These are phyloP conservation scores for Ceratina japonica DNA, from an alignment of 1,140 invertebrate genomes.

Conservation along the genomic window DNA sequence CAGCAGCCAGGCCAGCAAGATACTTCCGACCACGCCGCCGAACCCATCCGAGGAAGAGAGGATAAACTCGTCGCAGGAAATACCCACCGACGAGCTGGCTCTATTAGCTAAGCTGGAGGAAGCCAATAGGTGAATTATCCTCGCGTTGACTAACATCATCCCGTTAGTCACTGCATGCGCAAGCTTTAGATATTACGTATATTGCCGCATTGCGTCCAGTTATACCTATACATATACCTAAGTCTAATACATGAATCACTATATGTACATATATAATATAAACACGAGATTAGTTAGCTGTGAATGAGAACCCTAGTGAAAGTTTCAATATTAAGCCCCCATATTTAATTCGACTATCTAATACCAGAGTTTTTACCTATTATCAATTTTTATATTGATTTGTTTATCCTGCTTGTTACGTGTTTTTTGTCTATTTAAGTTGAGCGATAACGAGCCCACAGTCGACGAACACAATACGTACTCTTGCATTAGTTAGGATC, in stretches of 20 bases:
- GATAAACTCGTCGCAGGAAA: slow-evolving; percentile 61
- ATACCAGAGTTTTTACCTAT: neutral
- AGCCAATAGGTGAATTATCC: slow-evolving; percentile 86
- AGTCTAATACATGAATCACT: neutral
- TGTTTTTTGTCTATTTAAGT: neutral
- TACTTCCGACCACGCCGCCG: slow-evolving; percentile 46
- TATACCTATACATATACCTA: neutral
- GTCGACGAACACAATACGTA: neutral
- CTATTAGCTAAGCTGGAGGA: slow-evolving; percentile 95
- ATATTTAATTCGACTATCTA: neutral
- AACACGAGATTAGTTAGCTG: neutral
- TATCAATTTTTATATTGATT: neutral
- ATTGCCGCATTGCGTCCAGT: neutral
- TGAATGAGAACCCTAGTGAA: neutral
- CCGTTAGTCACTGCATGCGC: slow-evolving; percentile 19
- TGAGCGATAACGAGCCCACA: neutral
- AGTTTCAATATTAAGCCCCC: neutral
- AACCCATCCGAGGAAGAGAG: slow-evolving; percentile 46
- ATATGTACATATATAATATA: too few relatives aligned
- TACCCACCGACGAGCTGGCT: slow-evolving; percentile 85
- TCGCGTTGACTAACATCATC: neutral
- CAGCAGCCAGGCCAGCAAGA: slow-evolving; percentile 49
- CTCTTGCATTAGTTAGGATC: slow-evolving; percentile 3
- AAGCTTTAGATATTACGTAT: slow-evolving; percentile 26
- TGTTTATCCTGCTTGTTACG: neutral